Conservation (phyloP, 2,797 vertebrate species). For the Parotocinclus haroldoi region DNA sequence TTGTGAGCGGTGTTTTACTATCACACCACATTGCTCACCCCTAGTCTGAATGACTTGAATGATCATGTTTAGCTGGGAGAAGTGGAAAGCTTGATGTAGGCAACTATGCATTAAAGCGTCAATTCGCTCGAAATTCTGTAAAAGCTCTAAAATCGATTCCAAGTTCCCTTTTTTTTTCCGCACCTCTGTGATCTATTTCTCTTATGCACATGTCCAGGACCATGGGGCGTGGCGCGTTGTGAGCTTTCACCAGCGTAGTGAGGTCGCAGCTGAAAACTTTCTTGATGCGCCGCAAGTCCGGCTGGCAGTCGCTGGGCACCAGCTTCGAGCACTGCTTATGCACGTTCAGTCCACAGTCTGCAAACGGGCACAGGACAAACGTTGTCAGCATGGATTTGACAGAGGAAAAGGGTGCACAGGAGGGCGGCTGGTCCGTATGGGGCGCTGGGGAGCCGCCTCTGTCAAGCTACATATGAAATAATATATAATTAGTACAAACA, state of each 20-base stretch:
- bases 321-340: constrained; percentile 98
- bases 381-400: background rate
- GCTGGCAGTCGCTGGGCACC: constrained; percentile 95
- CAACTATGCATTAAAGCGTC: too few relatives aligned
- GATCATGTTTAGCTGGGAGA: too few relatives aligned
- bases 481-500: too few relatives aligned
- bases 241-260: constrained; percentile 95
- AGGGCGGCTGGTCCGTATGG: too few relatives aligned
- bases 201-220: constrained; percentile 96
- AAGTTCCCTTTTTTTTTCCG: too few relatives aligned
- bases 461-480: too few relatives aligned
- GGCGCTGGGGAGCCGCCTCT: background rate
- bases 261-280: constrained; percentile 97
- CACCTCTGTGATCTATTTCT: constrained; percentile 97
- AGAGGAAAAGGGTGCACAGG: background rate
- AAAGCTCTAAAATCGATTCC: too few relatives aligned
- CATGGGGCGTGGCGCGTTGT: constrained; percentile 91
- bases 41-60: too few relatives aligned
- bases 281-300: constrained; percentile 95
- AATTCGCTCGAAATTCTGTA: too few relatives aligned
- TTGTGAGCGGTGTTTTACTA: too few relatives aligned
- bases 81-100: too few relatives aligned
- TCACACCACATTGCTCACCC: too few relatives aligned
- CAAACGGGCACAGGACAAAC: constrained; percentile 32
- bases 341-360: constrained; percentile 95